Evolutionary conservation across 2,797 vertebrate species (phyloP), one percentile per base, ranked within the genome.

Genomic region (Phaenicophaeus curvirostris): DNA sequence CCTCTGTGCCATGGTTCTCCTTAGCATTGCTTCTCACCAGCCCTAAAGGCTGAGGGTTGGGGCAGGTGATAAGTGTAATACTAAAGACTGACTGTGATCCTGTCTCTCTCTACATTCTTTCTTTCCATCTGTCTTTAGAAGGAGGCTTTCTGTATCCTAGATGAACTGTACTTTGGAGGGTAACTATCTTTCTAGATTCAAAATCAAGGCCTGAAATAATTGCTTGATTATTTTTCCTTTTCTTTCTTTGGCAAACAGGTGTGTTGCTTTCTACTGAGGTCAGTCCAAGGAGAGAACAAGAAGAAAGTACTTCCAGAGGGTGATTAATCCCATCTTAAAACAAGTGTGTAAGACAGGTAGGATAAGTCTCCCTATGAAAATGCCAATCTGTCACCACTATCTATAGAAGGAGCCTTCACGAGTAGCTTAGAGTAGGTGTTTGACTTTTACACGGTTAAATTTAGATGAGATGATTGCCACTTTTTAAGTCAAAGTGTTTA

Each of bases 321-420:
- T 96, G 88, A 95, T 93, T 95, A 95, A 93, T 93, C 25, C 30
- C 80, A 87, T 95, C 83, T 93, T 95, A 73, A 94, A 95, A 55
- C 95, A 95, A 96, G 94, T 82, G 96, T 96, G 96, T 95, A 96
- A 96, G 94, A 96, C 96, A 96, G 96, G 96, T 96, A 96, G 96
- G 94, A 79, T 79, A 95, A 95, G 44, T 93, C 55, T 96, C 80
- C 91, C 19, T 93, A 88, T 91, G 94, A 94, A 96, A 95, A 96
- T 91, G 93, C 85, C 95, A 96, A 96, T 96, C 96, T 96, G 95
- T 94, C 94, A 95, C 93, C 95, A 95, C 95, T 96, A 95, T 95
- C 85, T 96, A 95, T 96, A 96, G 95, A 95, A 96, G 85, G 86
- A 96, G 83, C 48, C 85, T 96, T 96, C 96, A 96, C 74, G 74